phyloP scores from a whole-genome alignment of 2,888 invertebrate genomes.

The Amiota minor region DNA sequence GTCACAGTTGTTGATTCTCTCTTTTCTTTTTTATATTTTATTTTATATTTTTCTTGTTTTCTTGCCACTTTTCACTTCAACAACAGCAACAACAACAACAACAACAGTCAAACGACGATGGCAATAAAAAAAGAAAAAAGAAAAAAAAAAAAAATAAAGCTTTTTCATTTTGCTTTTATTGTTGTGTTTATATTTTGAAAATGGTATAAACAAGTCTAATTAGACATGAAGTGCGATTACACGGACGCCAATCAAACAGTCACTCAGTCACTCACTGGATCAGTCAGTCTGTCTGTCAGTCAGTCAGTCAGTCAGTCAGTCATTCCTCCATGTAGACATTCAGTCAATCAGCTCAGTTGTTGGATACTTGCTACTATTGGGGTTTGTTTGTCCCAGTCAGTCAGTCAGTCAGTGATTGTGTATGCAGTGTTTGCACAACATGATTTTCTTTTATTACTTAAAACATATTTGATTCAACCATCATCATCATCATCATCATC shows the following conservation, averaged over 20 bases:
- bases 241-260: conserved; percentile 58
- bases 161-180: conserved; percentile 33
- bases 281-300: conserved; percentile 41
- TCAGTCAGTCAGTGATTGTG: background rate
- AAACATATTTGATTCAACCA: background rate
- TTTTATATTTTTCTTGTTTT: background rate
- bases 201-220: conserved; percentile 69
- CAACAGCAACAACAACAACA: background rate
- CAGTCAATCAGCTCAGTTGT: conserved; percentile 46
- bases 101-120: background rate
- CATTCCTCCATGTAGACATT: background rate
- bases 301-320: conserved; percentile 45
- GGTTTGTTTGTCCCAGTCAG: background rate
- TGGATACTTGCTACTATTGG: background rate
- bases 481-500: too few relatives aligned
- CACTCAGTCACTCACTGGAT: conserved; percentile 34
- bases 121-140: background rate
- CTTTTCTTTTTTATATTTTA: background rate
- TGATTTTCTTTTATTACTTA: background rate
- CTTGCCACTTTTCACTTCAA: background rate
- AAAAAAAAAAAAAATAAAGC: too few relatives aligned
- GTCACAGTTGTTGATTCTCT: background rate
- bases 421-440: conserved; percentile 11
- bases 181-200: conserved; percentile 57
- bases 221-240: conserved; percentile 68